A percentile compares a stretch with the other conserved stretches of the same genome.
Conservation (phyloP, 2,113 vertebrate genomes). For the Cervus canadensis region DNA sequence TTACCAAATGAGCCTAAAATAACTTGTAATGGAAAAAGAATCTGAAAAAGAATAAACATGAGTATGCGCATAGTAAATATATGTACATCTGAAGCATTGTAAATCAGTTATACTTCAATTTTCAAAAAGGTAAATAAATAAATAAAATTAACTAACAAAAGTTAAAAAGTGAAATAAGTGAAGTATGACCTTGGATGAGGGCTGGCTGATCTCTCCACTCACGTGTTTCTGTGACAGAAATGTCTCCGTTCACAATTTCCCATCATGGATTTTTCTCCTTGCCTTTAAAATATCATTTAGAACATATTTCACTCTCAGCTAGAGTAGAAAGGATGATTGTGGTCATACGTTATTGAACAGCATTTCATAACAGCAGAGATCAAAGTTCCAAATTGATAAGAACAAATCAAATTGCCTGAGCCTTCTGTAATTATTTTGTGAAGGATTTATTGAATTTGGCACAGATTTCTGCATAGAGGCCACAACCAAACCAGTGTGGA, state of each 20-base stretch:
- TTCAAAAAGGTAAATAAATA: background rate
- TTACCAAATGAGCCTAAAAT: background rate
- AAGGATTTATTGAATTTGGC: background rate
- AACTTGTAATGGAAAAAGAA: background rate
- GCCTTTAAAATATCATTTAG: background rate
- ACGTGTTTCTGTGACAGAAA: background rate
- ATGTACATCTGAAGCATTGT: background rate
- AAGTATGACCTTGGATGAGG: background rate
- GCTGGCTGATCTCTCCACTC: background rate
- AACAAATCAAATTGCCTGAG: background rate
- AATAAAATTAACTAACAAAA: background rate
- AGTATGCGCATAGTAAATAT: background rate
- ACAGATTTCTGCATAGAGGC: background rate
- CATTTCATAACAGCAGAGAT: background rate
- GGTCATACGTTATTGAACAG: background rate
- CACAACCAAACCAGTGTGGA: background rate
- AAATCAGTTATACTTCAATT: background rate
- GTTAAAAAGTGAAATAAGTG: background rate
- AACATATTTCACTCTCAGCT: background rate
- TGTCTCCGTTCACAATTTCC: background rate
- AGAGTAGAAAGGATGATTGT: background rate
- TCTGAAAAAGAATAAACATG: background rate
- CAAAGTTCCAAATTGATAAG: background rate
- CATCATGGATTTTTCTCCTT: background rate
- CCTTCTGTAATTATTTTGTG: background rate